A percentile compares a stretch with the other conserved stretches of the same genome.
These are phyloP conservation scores for Neolamprologus sp. DNA, from an alignment of 2,113 vertebrate species.

Conservation along the genomic window DNA sequence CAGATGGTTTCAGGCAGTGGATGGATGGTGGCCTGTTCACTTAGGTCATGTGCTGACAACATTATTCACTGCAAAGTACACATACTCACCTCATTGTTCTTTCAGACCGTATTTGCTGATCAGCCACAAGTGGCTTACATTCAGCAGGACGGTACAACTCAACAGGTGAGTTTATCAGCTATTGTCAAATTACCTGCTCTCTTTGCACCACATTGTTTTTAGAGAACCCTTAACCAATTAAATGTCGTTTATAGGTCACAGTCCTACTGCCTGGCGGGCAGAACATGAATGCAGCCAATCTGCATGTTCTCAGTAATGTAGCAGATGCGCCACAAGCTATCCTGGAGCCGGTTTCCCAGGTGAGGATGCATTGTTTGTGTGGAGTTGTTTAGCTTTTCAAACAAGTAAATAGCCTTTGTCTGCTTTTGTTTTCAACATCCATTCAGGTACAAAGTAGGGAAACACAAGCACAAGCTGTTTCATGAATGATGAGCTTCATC, in stretches of 20 bases:
- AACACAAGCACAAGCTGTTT: background rate
- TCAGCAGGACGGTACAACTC: constrained; percentile 91
- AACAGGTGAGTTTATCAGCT: constrained; percentile 76
- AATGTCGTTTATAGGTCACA: constrained; percentile 64
- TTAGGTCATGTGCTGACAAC: background rate
- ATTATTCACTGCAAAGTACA: background rate
- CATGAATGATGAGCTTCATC: background rate
- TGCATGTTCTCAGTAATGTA: constrained; percentile 82
- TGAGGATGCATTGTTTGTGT: constrained; percentile 9
- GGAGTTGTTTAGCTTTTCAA: background rate
- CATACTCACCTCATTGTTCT: background rate
- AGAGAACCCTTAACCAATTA: background rate
- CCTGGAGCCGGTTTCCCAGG: constrained; percentile 80
- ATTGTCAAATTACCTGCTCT: background rate
- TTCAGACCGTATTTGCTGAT: constrained; percentile 90
- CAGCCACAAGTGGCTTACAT: constrained; percentile 95
- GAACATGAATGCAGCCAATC: constrained; percentile 80
- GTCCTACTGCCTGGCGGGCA: constrained; percentile 80
- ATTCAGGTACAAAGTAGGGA: background rate
- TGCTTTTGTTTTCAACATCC: background rate
- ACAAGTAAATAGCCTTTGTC: background rate
- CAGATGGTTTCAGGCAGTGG: background rate
- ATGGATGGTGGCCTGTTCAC: too few species aligned
- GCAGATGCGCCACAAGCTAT: constrained; percentile 77
- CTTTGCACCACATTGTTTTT: background rate